phyloP scores from a whole-genome alignment of 2,888 invertebrate genomes.

The Agonopterix heracliana region DNA sequence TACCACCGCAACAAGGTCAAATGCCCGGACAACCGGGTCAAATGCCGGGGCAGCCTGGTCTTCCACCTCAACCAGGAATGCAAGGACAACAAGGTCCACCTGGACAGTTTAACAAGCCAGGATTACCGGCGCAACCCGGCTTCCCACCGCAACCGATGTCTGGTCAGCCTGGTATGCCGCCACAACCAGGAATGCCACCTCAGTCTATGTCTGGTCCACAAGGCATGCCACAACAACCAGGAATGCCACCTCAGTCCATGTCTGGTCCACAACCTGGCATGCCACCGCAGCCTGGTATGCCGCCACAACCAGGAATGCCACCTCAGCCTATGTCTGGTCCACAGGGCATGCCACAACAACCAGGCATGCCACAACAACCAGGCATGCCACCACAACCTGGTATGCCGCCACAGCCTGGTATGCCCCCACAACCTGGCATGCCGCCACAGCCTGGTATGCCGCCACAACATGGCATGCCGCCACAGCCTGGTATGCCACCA shows the following conservation, averaged over 20 bases:
- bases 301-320: slow-evolving; percentile 3
- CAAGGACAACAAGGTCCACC: slow-evolving; percentile 15
- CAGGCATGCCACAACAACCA: slow-evolving; percentile 21
- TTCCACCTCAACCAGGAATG: slow-evolving; percentile 23
- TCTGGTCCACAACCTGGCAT: slow-evolving; percentile 15
- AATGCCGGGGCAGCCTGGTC: slow-evolving; percentile 25
- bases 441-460: slow-evolving; percentile 22
- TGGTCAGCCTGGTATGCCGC: slow-evolving; percentile 17
- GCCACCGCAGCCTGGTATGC: slow-evolving; percentile 8
- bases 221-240: slow-evolving; percentile 24
- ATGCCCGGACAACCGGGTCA: slow-evolving; percentile 19
- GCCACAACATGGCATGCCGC: slow-evolving; percentile 26
- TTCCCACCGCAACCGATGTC: slow-evolving; percentile 15
- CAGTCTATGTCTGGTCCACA: slow-evolving; percentile 21
- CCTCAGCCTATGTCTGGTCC: slow-evolving; percentile 3
- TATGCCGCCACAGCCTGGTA: slow-evolving; percentile 23
- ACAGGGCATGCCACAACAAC: slow-evolving; percentile 12
- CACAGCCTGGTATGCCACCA: slow-evolving; percentile 22
- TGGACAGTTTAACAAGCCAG: slow-evolving; percentile 26
- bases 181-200: slow-evolving; percentile 19
- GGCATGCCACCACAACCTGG: slow-evolving; percentile 17
- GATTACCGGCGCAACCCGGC: slow-evolving; percentile 18
- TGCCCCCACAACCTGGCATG: slow-evolving; percentile 22
- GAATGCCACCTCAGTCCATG: slow-evolving; percentile 18
- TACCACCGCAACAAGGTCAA: slow-evolving; percentile 21